Conservation (phyloP, 2,888 invertebrate genomes). For the Allophyes oxyacanthae region DNA sequence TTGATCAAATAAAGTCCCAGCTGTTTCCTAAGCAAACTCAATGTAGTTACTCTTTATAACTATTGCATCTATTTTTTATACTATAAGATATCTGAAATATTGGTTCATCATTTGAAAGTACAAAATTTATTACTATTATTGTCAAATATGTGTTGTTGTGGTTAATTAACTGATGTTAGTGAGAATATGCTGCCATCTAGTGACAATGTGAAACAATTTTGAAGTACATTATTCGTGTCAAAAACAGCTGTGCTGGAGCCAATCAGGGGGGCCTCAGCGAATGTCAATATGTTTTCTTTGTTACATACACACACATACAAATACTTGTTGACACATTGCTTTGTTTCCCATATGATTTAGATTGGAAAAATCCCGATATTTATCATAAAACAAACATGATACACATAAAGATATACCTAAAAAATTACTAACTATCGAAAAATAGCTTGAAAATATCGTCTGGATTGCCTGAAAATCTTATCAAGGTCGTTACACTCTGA, state of each 20-base stretch:
- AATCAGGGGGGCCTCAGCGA: slow-evolving; percentile 68
- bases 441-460: slow-evolving; percentile 47
- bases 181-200: slow-evolving; percentile 75
- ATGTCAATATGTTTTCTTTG: slow-evolving; percentile 78
- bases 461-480: slow-evolving; percentile 62
- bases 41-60: slow-evolving; percentile 16
- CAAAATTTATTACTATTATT: neutral
- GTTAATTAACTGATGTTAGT: slow-evolving; percentile 66
- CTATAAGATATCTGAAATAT: accelerated
- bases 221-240: slow-evolving; percentile 65
- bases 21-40: slow-evolving; percentile 27
- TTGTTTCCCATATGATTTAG: slow-evolving; percentile 83
- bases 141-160: neutral
- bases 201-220: slow-evolving; percentile 26
- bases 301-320: slow-evolving; percentile 69
- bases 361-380: slow-evolving; percentile 53
- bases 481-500: slow-evolving; percentile 77
- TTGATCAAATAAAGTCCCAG: slow-evolving; percentile 49
- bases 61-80: accelerated
- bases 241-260: slow-evolving; percentile 85
- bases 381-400: slow-evolving; percentile 30
- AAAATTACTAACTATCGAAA: slow-evolving; percentile 39
- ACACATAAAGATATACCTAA: slow-evolving; percentile 15
- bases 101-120: neutral
- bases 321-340: slow-evolving; percentile 80